Conservation (phyloP, 1,140 invertebrate genomes). For the Plectrocnemia conspersa region DNA sequence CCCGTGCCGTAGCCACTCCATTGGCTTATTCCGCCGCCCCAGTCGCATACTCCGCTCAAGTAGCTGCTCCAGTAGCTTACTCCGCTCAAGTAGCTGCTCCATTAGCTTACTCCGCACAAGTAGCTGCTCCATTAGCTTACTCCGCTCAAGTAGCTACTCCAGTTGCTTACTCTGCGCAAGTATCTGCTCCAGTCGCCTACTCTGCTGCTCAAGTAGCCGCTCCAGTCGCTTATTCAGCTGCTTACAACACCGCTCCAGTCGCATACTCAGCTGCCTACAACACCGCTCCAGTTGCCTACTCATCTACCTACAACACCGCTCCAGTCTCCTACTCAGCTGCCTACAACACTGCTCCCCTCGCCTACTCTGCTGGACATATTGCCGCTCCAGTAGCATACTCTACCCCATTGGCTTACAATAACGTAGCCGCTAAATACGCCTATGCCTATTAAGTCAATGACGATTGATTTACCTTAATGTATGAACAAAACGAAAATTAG, state of each 20-base stretch:
- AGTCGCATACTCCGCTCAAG: slow-evolving; percentile 27
- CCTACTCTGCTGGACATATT: slow-evolving; percentile 12
- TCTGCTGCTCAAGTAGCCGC: slow-evolving; percentile 26
- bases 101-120: slow-evolving; percentile 8
- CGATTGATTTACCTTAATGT: background rate
- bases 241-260: slow-evolving; percentile 29
- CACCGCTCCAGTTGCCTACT: background rate
- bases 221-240: slow-evolving; percentile 33
- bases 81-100: slow-evolving; percentile 5
- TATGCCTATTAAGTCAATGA: slow-evolving; percentile 24
- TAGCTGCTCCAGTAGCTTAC: slow-evolving; percentile 37
- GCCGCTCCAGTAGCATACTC: slow-evolving; percentile 9
- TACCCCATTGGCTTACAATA: slow-evolving; percentile 19
- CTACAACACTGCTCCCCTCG: slow-evolving; percentile 4
- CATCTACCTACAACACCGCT: background rate
- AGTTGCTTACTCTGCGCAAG: slow-evolving; percentile 18
- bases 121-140: slow-evolving; percentile 24
- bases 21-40: slow-evolving; percentile 27
- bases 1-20: slow-evolving; percentile 29
- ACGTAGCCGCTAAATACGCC: slow-evolving; percentile 14
- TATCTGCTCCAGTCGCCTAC: slow-evolving; percentile 35
- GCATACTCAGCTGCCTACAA: slow-evolving; percentile 13
- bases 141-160: background rate
- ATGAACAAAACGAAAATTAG: no score
- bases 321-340: no score